Evolutionary conservation across 2,888 invertebrate genomes (phyloP), one percentile per base, ranked within the genome.

Genomic region (Parnassius glacialis): DNA sequence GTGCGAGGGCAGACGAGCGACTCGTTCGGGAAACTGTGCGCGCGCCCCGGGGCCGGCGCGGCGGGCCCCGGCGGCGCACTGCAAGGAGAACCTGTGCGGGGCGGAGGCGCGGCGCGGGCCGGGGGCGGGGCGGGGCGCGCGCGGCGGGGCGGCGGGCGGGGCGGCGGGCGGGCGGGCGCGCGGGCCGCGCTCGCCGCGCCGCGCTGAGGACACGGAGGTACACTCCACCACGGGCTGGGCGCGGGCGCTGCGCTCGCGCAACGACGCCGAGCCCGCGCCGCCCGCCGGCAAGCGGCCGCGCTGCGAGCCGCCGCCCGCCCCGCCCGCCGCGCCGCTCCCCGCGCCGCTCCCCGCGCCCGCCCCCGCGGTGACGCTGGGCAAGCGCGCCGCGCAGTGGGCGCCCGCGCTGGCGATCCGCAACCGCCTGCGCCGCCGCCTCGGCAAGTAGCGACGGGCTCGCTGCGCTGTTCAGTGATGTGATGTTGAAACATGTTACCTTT

Each of bases 41-140:
- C 87, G 86, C 86, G 85, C 84, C 85, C 84, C 85, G 82, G 85
- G 82, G 70, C 78, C 83, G 76, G 80, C 75, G 82, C 84, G 83
- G 77, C 81, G 84, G 79, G 75, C 76, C 78, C 83, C 79, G 83
- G 84, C 78, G 83, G 83, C 84, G 81, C 74, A 73, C 63, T 80
- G 77, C 74, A 84, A 90, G 84, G 90, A 90, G 87, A 90, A 90
- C 80, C 83, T 78, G 77, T 83, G 81, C 78, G 81, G 73, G 78
- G 81, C 75, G 72, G 74, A 77, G 74, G 78, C 79, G 70, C 5
- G 34, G 7, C 77, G 81, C 76, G 20, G 83, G 74, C 62, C 85
- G 82, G 85, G 83, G 74, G 62, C 85, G 82, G 85, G 81, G 69
- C 78, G 82, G 76, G 80, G 74, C 81, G 84, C 82, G 77, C 81